These are phyloP conservation scores for Xanthia icteritia DNA, from an alignment of 2,888 invertebrate species.

Conservation along the genomic window DNA sequence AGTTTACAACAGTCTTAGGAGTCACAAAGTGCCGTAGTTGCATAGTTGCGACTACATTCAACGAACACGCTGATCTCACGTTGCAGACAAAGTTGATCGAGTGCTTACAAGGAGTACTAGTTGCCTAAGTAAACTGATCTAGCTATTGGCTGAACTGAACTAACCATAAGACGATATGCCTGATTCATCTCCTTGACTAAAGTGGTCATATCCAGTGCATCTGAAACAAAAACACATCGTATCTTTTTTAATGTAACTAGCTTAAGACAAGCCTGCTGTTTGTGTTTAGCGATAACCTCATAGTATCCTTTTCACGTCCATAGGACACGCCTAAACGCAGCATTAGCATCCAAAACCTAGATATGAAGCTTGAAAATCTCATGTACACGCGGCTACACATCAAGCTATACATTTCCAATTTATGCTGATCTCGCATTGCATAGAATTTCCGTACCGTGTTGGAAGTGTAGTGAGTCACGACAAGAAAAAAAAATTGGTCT, in stretches of 20 bases:
- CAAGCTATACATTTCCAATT: too few relatives aligned
- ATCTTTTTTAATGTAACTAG: not conserved
- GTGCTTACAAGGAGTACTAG: not conserved
- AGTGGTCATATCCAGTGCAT: not conserved
- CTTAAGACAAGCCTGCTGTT: not conserved
- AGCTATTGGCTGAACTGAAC: slow-evolving; percentile 1
- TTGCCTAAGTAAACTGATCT: slow-evolving; percentile 1
- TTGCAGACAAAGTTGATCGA: slow-evolving; percentile 2
- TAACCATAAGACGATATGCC: not conserved
- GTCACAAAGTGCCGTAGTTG: not conserved
- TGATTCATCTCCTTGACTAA: not conserved
- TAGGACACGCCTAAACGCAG: not conserved
- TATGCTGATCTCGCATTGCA: too few relatives aligned
- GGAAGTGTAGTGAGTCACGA: too few relatives aligned
- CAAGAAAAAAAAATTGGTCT: too few relatives aligned
- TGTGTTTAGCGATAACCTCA: not conserved
- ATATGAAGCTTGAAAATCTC: not conserved
- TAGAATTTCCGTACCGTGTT: too few relatives aligned
- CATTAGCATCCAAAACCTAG: not conserved
- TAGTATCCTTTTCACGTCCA: not conserved
- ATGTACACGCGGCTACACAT: too few relatives aligned
- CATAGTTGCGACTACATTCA: not conserved
- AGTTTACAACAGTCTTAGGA: not conserved
- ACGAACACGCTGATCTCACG: slow-evolving; percentile 4
- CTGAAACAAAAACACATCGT: not conserved